These are phyloP conservation scores for Sphecodes monilicornis DNA, from an alignment of 2,888 invertebrate species.

Conservation along the genomic window DNA sequence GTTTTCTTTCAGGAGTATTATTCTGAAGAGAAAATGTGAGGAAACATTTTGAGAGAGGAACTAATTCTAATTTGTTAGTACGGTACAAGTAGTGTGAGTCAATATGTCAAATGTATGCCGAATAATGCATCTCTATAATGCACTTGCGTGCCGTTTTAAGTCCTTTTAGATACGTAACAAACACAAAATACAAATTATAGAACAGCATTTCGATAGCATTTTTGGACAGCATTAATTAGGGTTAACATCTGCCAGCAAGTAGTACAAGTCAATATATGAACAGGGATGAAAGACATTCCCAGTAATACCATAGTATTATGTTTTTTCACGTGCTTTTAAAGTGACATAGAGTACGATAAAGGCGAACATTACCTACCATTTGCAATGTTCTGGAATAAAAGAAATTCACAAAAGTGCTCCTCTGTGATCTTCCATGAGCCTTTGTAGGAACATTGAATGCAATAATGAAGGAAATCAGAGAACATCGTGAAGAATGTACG, in stretches of 20 bases:
- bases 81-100: not conserved
- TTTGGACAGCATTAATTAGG: too few relatives aligned
- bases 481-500: not conserved
- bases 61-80: not conserved
- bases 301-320: not conserved
- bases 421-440: not conserved
- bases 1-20: too few relatives aligned
- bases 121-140: too few relatives aligned
- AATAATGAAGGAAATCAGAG: not conserved
- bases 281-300: not conserved
- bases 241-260: not conserved
- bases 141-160: too few relatives aligned
- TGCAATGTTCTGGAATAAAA: not conserved
- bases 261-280: not conserved
- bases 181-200: too few relatives aligned
- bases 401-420: not conserved
- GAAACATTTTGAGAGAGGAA: too few relatives aligned
- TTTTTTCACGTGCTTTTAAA: not conserved
- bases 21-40: too few relatives aligned
- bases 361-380: not conserved
- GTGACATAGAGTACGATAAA: not conserved
- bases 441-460: not conserved
- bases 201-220: too few relatives aligned
- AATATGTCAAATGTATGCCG: too few relatives aligned
- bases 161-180: too few relatives aligned